Base-by-base conservation (phyloP, 64 coral and sea anemone genomes). In the Platygyra sinensis region DNA sequence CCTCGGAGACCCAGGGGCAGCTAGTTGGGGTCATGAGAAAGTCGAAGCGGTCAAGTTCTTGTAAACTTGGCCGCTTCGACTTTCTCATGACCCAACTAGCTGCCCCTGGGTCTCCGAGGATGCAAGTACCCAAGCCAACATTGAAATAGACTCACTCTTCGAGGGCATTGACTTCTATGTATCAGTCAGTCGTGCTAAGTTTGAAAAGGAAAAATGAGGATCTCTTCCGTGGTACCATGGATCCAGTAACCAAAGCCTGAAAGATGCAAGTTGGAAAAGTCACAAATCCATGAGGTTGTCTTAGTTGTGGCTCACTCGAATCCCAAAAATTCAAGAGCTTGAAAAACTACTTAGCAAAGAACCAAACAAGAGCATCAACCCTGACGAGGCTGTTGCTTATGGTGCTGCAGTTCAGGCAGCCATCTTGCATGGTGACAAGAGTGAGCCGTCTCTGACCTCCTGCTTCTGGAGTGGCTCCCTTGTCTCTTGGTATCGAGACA, bases 401-500 rank as follows among this genome's bases (percentile, higher is more conserved):
- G 90, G 90, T 63, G 90, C 90, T 8, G 80, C 90, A 15, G 81
- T 91, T 8, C 90, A 91, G 83, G 92, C 86, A 30, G 92, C 86
- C 19, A 84, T 93, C 36, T 28, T 93, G 8, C 54, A 74, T 38
- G 92, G 92, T 54, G 92, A 94, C 86, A 87, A 93, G 62, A 82
- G 77, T 38, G 84, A 46, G 77, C 75, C 31, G 92, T 94, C 24
- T 67, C 89, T 28, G 92, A 94, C 79, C 86, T 94, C 6, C 72
- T 94, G 30, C 79, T 93, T 30, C 62, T 93, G 15, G 92, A 93
- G 92, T 93, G 27, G 87, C 92, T 25, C 92, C 92, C 51, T 76
- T 93, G 64, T 93, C 92, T 19, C 76, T 93, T 14, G 92, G 92
- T 61, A 80, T 93, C 59, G 92, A 93, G 71, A 93, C 92, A 1